Conservation (phyloP, 2,888 invertebrate species). For the Diogma glabrata region DNA sequence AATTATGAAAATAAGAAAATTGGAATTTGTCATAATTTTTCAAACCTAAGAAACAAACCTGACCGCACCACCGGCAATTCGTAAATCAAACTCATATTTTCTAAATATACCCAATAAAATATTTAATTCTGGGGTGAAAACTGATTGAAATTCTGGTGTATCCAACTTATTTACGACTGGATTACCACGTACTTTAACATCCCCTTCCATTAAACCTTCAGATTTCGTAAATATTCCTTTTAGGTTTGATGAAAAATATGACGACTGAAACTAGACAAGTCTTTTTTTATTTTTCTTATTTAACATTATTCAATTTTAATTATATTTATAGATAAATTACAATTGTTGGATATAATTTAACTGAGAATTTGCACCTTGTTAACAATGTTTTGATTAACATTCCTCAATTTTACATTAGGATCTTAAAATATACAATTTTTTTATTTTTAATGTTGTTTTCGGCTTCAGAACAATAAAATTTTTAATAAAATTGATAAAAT, state of each 20-base stretch:
- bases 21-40: too few species aligned
- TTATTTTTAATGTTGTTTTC: too few species aligned
- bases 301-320: too few species aligned
- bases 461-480: neutral
- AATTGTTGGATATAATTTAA: too few species aligned
- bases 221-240: too few species aligned
- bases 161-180: slow-evolving; percentile 62
- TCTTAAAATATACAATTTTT: too few species aligned
- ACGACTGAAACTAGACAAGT: neutral
- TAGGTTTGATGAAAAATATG: slow-evolving; percentile 2
- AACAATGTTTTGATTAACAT: slow-evolving; percentile 5
- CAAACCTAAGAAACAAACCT: slow-evolving; percentile 39
- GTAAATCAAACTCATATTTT: slow-evolving; percentile 69
- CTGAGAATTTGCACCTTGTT: slow-evolving; percentile 7
- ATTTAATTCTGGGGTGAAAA: slow-evolving; percentile 73
- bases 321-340: too few species aligned
- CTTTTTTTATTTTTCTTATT: too few species aligned
- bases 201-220: slow-evolving; percentile 18
- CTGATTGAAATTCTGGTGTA: slow-evolving; percentile 57
- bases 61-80: slow-evolving; percentile 96
- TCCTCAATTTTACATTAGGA: slow-evolving; percentile 41
- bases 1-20: slow-evolving; percentile 17
- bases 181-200: slow-evolving; percentile 39
- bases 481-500: neutral
- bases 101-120: slow-evolving; percentile 62